Conservation (phyloP, 2,797 vertebrate genomes). For the Channallabes apus region DNA sequence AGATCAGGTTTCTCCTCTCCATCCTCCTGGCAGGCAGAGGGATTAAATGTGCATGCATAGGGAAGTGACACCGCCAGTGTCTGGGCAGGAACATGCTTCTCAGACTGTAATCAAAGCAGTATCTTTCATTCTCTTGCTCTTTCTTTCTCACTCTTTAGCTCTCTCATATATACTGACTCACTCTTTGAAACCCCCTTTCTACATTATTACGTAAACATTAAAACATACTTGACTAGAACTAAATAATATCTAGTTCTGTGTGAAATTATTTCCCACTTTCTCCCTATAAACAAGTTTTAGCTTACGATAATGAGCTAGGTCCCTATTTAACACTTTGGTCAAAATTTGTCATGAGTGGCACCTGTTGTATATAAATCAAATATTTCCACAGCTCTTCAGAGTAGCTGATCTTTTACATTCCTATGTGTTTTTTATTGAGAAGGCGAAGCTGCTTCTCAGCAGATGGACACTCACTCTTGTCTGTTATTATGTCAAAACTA, state of each 20-base stretch:
- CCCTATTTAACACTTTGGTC: conserved; percentile 2
- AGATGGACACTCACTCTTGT: conserved; percentile 29
- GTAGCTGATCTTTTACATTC: conserved; percentile 47
- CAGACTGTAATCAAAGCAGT: conserved; percentile 62
- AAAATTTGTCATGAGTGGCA: conserved; percentile 36
- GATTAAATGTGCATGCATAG: conserved; percentile 61
- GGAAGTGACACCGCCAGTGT: conserved; percentile 60
- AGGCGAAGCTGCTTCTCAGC: conserved; percentile 26
- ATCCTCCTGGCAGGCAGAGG: conserved; percentile 59
- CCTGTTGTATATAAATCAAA: conserved; percentile 55
- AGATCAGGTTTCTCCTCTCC: conserved; percentile 56
- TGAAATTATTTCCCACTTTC: not conserved
- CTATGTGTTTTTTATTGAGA: conserved; percentile 41
- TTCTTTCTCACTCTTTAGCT: conserved; percentile 42
- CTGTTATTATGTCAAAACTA: conserved; percentile 38
- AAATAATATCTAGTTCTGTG: not conserved
- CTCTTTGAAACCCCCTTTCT: conserved; percentile 13
- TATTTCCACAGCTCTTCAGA: conserved; percentile 49
- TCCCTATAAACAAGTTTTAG: not conserved
- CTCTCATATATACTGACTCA: conserved; percentile 8
- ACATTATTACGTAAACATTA: not conserved
- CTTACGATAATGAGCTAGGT: conserved; percentile 1
- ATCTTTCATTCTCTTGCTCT: conserved; percentile 56
- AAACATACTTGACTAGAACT: conserved; percentile 5
- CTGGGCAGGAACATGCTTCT: conserved; percentile 61